These are phyloP conservation scores for Xestia xanthographa DNA, from an alignment of 2,888 invertebrate genomes.

Conservation along the genomic window DNA sequence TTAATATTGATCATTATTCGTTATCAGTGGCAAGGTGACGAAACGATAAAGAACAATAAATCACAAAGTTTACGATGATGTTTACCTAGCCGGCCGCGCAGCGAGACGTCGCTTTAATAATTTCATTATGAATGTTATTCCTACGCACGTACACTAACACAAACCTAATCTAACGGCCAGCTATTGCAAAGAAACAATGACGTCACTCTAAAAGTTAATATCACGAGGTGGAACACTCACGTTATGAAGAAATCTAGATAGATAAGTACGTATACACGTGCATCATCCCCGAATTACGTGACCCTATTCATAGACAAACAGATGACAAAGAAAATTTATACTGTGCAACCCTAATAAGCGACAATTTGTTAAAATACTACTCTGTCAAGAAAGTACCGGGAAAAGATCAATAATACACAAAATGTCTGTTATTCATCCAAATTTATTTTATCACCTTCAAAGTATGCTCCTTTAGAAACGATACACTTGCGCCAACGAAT, in stretches of 20 bases:
- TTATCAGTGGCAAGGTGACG: conserved; percentile 71
- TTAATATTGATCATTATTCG: conserved; percentile 68
- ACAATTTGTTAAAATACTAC: conserved; percentile 8
- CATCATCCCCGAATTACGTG: conserved; percentile 36
- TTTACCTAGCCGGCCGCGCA: conserved; percentile 58
- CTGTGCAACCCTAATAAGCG: not conserved
- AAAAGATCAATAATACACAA: too few species aligned
- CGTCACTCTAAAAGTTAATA: conserved; percentile 64
- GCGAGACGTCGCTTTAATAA: conserved; percentile 40
- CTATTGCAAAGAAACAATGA: conserved; percentile 58
- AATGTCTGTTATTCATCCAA: too few species aligned
- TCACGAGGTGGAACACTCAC: conserved; percentile 48
- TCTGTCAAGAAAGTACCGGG: too few species aligned
- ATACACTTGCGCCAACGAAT: too few species aligned
- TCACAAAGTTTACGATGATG: conserved; percentile 78
- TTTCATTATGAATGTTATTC: conserved; percentile 48
- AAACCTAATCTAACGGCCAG: conserved; percentile 45
- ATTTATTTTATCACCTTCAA: too few species aligned
- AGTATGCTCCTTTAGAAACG: too few species aligned
- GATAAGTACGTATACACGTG: conserved; percentile 34
- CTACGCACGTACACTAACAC: conserved; percentile 35
- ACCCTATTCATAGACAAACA: conserved; percentile 11
- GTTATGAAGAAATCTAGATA: conserved; percentile 53
- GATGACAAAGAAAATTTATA: conserved; percentile 8
- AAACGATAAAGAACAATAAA: conserved; percentile 78